These are phyloP conservation scores for Athalia circularis DNA, from an alignment of 2,888 invertebrate genomes.

Conservation along the genomic window DNA sequence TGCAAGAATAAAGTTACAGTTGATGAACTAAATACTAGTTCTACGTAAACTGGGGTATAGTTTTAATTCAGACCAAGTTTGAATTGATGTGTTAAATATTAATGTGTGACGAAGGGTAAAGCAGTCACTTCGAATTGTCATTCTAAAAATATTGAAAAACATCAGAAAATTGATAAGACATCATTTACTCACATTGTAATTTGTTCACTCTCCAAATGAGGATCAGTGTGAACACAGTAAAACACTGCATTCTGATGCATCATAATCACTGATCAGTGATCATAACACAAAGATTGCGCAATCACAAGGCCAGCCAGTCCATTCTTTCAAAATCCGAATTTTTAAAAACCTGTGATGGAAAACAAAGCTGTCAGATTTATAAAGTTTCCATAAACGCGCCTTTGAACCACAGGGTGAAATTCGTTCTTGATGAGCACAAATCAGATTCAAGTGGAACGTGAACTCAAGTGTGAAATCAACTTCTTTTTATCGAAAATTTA, in stretches of 20 bases:
- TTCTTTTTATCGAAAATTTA: not conserved
- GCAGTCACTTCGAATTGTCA: no score
- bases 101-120: no score
- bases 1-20: no score
- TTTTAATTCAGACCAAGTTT: no score
- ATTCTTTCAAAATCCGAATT: conserved; percentile 13
- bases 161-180: not conserved
- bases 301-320: conserved; percentile 32
- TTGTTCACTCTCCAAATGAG: conserved; percentile 39
- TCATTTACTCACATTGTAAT: conserved; percentile 44
- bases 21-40: no score
- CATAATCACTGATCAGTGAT: conserved; percentile 9
- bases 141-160: not conserved
- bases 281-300: conserved; percentile 36
- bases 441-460: not conserved
- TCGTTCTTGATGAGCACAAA: not conserved
- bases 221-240: conserved; percentile 40
- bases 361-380: conserved; percentile 8
- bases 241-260: conserved; percentile 48
- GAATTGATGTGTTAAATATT: no score
- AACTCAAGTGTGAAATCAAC: not conserved
- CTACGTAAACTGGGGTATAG: no score
- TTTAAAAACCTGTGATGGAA: not conserved
- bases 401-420: not conserved
- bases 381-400: not conserved